Evolutionary conservation across 2,113 vertebrate genomes (phyloP), one percentile per base, ranked within the genome.

Genomic region (Natator depressus): DNA sequence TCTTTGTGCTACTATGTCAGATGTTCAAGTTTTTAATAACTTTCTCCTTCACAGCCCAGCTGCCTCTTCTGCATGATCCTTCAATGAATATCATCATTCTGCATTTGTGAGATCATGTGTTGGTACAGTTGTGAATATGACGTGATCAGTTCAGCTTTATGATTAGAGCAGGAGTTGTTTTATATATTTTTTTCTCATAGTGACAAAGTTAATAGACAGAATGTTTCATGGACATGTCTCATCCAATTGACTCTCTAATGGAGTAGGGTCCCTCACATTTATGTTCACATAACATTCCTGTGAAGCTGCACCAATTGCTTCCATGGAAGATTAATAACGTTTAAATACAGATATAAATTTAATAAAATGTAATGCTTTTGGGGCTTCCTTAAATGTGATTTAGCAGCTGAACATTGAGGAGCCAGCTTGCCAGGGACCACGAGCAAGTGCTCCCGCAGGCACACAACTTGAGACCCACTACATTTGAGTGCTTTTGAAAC

Each of bases 31-130:
- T 95, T 91, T 50, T 91, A 85, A 90, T 89, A 85, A 78, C 47
- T 57, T 53, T 69, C 42, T 89, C 59, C 82, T 95, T 95, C 94
- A 95, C 47, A 93, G 80, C 8, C 85, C 90, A 90, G 59, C 47
- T 94, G 62, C 78, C 79, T 19, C 27, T 85, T 90, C 76, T 80
- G 9, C 17, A 29, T 38, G 3, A 35, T 94, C 27, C 22, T 93
- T 89, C 75, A 0, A 0, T 54, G 50, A 53, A 54, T 38, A 35
- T 79, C 35, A 79, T 79, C 42, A 49, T 83, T 65, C 38, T 94
- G 54, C 14, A 89, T 75, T 93, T 85, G 17, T 57, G 80, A 91
- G 75, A 83, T 5, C 12, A 75, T 42, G 35, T 75, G 42, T 75
- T 79, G 17, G 38, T 89, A 20, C 57, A 62, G 57, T 20, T 80